Evolutionary conservation across 2,113 vertebrate genomes (phyloP).

Genomic region (Sorex araneus): DNA sequence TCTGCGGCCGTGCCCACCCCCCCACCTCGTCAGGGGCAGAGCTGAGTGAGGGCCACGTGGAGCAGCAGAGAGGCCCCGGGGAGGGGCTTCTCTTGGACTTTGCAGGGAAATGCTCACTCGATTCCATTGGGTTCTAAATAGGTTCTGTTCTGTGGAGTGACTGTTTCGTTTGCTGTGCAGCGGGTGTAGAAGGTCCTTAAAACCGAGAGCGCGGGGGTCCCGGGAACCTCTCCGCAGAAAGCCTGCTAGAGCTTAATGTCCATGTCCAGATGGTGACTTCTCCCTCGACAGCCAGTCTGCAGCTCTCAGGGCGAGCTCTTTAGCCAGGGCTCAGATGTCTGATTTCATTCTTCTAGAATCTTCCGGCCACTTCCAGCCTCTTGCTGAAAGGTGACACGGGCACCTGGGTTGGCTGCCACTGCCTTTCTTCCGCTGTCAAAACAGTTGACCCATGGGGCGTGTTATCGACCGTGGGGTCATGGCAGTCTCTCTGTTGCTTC

Average conservation of each 20-base stretch:
- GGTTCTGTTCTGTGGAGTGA: background rate
- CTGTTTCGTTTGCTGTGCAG: too few species aligned
- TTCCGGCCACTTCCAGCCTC: background rate
- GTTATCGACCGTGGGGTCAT: background rate
- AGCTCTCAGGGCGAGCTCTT: background rate
- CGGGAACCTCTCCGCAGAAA: background rate
- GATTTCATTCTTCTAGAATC: background rate
- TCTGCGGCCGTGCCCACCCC: background rate
- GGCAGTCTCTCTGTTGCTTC: background rate
- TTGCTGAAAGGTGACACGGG: background rate
- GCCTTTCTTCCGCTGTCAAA: background rate
- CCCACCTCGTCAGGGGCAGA: background rate
- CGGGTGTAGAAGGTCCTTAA: background rate
- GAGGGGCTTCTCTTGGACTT: background rate
- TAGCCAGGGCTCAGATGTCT: background rate
- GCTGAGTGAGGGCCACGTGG: background rate
- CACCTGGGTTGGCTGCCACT: background rate
- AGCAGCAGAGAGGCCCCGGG: background rate
- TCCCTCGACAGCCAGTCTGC: slow-evolving; percentile 6
- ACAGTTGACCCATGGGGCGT: background rate
- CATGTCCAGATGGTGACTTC: background rate
- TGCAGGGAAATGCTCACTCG: background rate
- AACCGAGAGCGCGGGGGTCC: background rate
- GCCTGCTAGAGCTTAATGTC: background rate
- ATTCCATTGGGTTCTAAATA: background rate